phyloP scores from a whole-genome alignment of 2,113 vertebrate genomes.

The Laticauda colubrina region DNA sequence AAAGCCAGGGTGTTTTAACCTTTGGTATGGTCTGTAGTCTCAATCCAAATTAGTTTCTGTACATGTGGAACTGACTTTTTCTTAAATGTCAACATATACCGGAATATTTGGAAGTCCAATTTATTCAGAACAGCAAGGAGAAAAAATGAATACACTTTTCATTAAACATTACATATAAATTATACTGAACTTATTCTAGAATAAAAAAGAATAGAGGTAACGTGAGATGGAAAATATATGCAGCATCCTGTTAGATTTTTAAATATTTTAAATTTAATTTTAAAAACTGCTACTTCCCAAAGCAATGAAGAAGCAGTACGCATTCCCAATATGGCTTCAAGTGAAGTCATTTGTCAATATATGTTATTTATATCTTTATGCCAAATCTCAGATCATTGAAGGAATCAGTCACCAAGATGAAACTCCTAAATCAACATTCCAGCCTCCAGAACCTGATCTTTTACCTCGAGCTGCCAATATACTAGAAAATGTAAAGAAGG shows the following conservation, averaged over 20 bases:
- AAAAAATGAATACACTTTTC: background rate
- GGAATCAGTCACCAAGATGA: slow-evolving; percentile 63
- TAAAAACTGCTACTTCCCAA: background rate
- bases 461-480: slow-evolving; percentile 70
- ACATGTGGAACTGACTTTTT: background rate
- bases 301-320: background rate
- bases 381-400: slow-evolving; percentile 66
- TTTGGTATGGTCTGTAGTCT: background rate
- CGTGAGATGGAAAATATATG: background rate
- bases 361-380: slow-evolving; percentile 42
- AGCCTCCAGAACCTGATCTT: slow-evolving; percentile 58
- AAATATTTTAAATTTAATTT: background rate
- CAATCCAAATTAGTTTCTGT: background rate
- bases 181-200: background rate
- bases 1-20: background rate
- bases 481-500: slow-evolving; percentile 71
- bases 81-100: background rate
- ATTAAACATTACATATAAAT: background rate
- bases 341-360: background rate
- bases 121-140: background rate
- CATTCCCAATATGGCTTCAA: background rate
- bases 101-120: background rate
- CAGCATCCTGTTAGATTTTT: background rate
- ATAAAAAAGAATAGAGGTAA: background rate
- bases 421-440: slow-evolving; percentile 61